Percentiles rank a stretch among this genome's conserved stretches.
Conservation (phyloP, 2,888 invertebrate genomes). For the Drosophila tripunctata region DNA sequence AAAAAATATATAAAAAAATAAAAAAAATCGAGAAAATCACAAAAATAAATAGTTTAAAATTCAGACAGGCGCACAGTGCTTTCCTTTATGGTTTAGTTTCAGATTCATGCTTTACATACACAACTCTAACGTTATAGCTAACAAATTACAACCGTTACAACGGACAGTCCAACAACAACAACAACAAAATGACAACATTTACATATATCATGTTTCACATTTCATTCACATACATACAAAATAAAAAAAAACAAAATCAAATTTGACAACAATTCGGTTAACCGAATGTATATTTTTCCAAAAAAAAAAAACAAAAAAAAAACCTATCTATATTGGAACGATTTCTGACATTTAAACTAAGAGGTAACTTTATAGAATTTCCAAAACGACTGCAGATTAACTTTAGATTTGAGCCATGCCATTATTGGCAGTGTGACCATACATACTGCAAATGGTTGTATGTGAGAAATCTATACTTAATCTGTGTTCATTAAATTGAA, state of each 20-base stretch:
- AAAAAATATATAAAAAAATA: constrained; percentile 1
- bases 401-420: too few species aligned
- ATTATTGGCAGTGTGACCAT: too few species aligned
- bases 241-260: constrained; percentile 23
- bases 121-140: neutral
- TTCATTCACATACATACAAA: constrained; percentile 41
- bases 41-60: constrained; percentile 31
- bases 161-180: constrained; percentile 48
- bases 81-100: constrained; percentile 21
- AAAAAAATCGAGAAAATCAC: constrained; percentile 1
- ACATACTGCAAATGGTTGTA: too few species aligned
- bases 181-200: constrained; percentile 45
- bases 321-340: too few species aligned
- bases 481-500: too few species aligned
- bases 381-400: too few species aligned
- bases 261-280: constrained; percentile 40
- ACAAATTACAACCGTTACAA: constrained; percentile 25
- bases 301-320: too few species aligned
- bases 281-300: constrained; percentile 32
- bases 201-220: constrained; percentile 76
- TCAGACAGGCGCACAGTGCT: constrained; percentile 67
- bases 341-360: too few species aligned
- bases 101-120: neutral
- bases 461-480: too few species aligned
- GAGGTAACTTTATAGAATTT: too few species aligned